Base-by-base conservation (phyloP, 1,140 invertebrate species). In the Calliphora vicina region DNA sequence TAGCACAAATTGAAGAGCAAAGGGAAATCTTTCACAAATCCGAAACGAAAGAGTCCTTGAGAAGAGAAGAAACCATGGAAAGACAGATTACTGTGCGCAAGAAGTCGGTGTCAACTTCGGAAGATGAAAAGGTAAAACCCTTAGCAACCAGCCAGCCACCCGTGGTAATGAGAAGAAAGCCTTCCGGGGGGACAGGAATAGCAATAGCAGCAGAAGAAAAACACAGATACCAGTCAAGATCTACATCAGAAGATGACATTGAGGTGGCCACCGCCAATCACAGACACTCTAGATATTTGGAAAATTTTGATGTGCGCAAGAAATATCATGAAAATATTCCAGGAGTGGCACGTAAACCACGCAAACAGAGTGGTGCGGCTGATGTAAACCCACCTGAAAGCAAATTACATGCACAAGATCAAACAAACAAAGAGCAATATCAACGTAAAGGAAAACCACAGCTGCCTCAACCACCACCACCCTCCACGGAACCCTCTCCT, bases 261-360 rank as follows among this genome's bases (percentile, higher is more conserved):
- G 86, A 13, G 74, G 84, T 67, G 5, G 87, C 87, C 76, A 82
- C 85, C 3, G 27, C 29, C 13, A 84, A 82, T 73, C 84, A 86
- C 71, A 86, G 89, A 0, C 89, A 90, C 27, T 90, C 89, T 0
- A 85, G 87, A 1, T 90, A 90, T 27, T 83, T 90, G 42, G 89
- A 90, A 84, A 90, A 85, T 61, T 89, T 90, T 81, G 88, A 90
- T 86, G 89, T 90, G 74, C 88, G 87, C 9, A 86, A 86, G 25
- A 89, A 89, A 72, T 88, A 88, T 27, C 89, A 90, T 23, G 89
- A 90, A 82, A 89, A 89, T 82, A n/a, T 78, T 9, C 35, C 20
- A 35, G 74, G 74, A 12, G 85, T 89, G 23, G 81, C 83, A 10
- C 81, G 88, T 17, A 89, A 89, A 72, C 87, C 88, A 9, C 90